Evolutionary conservation across 2,797 vertebrate genomes (phyloP).

Genomic region (Coregonus ussuriensis): DNA sequence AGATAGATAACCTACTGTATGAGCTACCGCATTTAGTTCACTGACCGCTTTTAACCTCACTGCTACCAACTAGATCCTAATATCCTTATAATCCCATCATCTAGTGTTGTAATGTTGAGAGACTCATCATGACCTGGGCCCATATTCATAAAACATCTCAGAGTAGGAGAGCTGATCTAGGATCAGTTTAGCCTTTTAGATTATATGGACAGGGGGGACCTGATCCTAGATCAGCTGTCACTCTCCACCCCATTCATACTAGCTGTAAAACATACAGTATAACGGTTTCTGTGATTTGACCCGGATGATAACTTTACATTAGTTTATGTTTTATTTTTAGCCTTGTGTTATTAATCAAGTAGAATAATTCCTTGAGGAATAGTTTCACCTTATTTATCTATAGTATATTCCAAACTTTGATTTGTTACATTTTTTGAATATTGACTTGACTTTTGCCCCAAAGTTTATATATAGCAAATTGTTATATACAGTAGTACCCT

Average conservation of each 20-base stretch:
- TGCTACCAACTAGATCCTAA: neutral
- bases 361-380: constrained; percentile 73
- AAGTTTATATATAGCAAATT: constrained; percentile 1
- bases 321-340: constrained; percentile 55
- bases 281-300: constrained; percentile 39
- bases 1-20: neutral
- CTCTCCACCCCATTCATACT: neutral
- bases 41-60: neutral
- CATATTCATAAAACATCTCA: neutral
- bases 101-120: neutral
- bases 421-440: constrained; percentile 44
- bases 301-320: constrained; percentile 39
- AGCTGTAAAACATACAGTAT: neutral
- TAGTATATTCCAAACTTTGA: constrained; percentile 44
- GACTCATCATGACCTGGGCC: neutral
- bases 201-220: neutral
- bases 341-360: constrained; percentile 69
- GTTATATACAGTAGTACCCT: constrained; percentile 47
- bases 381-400: constrained; percentile 77
- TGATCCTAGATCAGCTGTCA: neutral
- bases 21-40: neutral
- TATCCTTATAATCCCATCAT: neutral
- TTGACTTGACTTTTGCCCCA: constrained; percentile 51
- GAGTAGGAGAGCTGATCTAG: neutral
- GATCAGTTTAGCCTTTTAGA: neutral